phyloP scores from a whole-genome alignment of 2,113 vertebrate species.

The Petaurus breviceps region DNA sequence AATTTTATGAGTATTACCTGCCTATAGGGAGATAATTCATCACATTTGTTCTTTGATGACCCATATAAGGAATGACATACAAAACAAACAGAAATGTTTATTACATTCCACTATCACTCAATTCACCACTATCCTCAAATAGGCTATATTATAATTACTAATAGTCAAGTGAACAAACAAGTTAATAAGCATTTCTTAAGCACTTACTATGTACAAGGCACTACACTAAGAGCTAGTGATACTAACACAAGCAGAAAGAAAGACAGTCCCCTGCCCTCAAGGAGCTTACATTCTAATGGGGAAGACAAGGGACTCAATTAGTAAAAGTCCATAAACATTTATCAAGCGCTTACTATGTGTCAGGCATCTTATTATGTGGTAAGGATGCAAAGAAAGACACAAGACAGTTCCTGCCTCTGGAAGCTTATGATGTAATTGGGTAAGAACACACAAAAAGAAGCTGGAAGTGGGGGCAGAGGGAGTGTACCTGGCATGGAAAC shows the following conservation, averaged over 20 bases:
- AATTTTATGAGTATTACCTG: neutral
- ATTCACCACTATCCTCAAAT: constrained; percentile 27
- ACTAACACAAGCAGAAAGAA: neutral
- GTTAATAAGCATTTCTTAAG: neutral
- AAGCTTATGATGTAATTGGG: neutral
- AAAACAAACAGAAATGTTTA: constrained; percentile 42
- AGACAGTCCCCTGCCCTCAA: neutral
- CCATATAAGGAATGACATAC: neutral
- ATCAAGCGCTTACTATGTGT: neutral
- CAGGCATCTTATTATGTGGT: neutral
- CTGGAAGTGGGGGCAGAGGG: neutral
- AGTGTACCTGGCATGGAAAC: neutral
- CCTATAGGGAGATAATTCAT: constrained; percentile 26
- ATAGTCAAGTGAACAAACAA: neutral
- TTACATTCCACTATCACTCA: neutral
- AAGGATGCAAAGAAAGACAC: neutral
- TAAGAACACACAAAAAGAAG: neutral
- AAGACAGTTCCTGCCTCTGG: neutral
- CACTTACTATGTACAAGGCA: neutral
- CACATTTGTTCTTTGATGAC: constrained; percentile 35
- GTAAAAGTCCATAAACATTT: neutral
- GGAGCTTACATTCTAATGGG: neutral
- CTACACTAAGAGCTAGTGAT: neutral
- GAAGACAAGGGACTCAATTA: neutral
- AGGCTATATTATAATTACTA: neutral